A percentile compares a stretch with the other conserved stretches of the same genome.
Conservation (phyloP, 2,797 vertebrate genomes). For the Botia kubotai region DNA sequence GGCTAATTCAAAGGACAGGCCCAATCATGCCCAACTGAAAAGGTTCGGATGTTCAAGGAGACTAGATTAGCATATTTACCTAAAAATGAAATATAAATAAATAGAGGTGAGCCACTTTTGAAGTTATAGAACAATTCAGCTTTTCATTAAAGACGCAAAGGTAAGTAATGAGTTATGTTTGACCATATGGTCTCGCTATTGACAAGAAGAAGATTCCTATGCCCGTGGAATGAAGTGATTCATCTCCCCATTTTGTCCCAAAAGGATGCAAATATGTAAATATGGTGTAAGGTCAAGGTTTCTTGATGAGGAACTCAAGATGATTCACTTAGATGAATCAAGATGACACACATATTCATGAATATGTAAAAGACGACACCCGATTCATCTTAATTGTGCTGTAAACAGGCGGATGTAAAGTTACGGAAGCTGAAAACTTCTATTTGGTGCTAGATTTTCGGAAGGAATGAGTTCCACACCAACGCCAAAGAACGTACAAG, state of each 20-base stretch:
- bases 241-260: neutral
- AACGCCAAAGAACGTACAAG: neutral
- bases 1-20: slow-evolving; percentile 5
- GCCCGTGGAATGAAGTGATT: slow-evolving; percentile 1
- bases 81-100: neutral
- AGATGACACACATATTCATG: slow-evolving; percentile 6
- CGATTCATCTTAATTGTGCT: slow-evolving; percentile 22
- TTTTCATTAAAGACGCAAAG: neutral
- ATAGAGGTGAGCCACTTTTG: neutral
- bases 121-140: neutral
- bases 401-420: neutral
- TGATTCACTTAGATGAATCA: slow-evolving; percentile 25
- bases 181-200: neutral
- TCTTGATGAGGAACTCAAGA: slow-evolving; percentile 1
- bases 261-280: slow-evolving; percentile 19
- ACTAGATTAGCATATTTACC: slow-evolving; percentile 20
- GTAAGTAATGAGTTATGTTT: neutral
- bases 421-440: neutral
- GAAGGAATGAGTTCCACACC: neutral
- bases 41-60: neutral
- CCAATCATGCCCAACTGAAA: slow-evolving; percentile 9
- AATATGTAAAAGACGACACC: slow-evolving; percentile 32
- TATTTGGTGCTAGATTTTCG: neutral
- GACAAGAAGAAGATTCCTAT: neutral
- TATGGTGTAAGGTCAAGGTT: slow-evolving; percentile 19